phyloP scores from a whole-genome alignment of 1,140 invertebrate species.

The Lycorma delicatula region DNA sequence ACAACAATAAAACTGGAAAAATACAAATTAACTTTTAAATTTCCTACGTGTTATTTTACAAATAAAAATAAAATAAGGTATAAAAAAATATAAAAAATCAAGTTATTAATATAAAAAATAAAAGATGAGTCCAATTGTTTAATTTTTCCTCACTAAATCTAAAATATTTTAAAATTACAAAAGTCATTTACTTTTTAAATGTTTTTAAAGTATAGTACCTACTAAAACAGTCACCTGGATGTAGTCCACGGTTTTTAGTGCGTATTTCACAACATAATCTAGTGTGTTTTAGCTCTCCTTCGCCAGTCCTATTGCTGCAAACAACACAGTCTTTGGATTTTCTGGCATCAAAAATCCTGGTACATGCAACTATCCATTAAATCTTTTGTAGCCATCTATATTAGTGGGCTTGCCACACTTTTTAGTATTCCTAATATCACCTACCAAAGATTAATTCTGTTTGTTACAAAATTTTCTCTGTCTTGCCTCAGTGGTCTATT shows the following conservation, averaged over 20 bases:
- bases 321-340: neutral
- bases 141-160: no score
- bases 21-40: no score
- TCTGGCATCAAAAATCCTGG: neutral
- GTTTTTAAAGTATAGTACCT: neutral
- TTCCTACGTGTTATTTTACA: no score
- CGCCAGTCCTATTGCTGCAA: neutral
- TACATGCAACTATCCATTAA: neutral
- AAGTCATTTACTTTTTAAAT: no score
- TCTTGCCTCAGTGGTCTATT: conserved; percentile 1
- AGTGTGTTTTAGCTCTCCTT: neutral
- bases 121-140: no score
- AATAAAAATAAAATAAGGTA: no score
- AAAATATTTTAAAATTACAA: no score
- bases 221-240: neutral
- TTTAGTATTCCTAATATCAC: conserved; percentile 5
- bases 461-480: conserved; percentile 6
- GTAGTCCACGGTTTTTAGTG: neutral
- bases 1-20: no score
- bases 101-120: no score
- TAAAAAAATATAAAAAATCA: no score
- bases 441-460: neutral
- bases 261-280: neutral
- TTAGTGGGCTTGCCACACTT: conserved; percentile 4
- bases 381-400: neutral